Base-by-base conservation (phyloP, 2,113 vertebrate genomes). In the Ophthalmolycus amberensis region DNA sequence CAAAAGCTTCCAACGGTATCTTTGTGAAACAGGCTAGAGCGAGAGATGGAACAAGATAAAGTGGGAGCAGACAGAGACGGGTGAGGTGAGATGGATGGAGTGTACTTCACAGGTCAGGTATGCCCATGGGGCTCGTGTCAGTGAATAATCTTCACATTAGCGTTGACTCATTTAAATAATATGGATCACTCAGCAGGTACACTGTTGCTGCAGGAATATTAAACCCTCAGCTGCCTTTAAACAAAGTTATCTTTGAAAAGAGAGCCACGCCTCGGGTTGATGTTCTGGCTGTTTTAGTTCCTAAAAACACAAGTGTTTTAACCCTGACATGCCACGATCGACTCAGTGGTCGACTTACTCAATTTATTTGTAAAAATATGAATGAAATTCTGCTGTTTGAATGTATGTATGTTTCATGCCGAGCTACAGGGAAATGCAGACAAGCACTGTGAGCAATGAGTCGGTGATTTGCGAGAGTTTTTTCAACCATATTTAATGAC, bases 141-240 rank as follows among this genome's bases (percentile, higher is more conserved):
- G 87, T 92, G 90, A 91, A 89, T 90, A 89, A 91, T 91, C 44
- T 70, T 77, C 83, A 86, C 81, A 84, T 89, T 88, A 87, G 67
- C 65, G 6, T 80, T 60, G 72, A 82, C 82, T 89, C 83, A 84
- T 88, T 91, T 89, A 82, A 87, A 91, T 88, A 79, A 85, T 85
- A 85, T 83, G 80, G 89, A 90, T 83, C 82, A 75, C 78, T 85
- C 75, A 72, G 82, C 77, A 80, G 71, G 69, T 75, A 76, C 54
- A 85, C 77, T 76, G 83, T 70, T 73, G 73, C 71, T 73, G 25
- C 75, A 82, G 58, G 82, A 90, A 89, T 84, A 83, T 82, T 79
- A 85, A 89, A 86, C n/a, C 14, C 32, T 60, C 40, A 68, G 63
- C 70, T 81, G 44, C 50, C 69, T 75, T 82, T 66, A 75, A 67